phyloP scores from a whole-genome alignment of 2,888 invertebrate species.

The Mythimna albipuncta region DNA sequence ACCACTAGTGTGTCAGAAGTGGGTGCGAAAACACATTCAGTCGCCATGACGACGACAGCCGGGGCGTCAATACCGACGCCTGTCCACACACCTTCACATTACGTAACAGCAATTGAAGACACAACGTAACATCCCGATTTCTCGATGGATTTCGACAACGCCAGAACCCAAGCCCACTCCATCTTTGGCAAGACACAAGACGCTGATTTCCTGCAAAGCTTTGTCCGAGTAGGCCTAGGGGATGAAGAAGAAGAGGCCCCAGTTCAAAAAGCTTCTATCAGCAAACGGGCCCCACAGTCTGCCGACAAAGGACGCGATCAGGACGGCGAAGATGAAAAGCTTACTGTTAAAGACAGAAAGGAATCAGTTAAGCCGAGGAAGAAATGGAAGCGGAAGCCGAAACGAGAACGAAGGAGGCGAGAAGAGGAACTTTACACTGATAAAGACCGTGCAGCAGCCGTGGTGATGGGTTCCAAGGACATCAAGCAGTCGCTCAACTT shows the following conservation, averaged over 20 bases:
- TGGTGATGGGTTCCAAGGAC: constrained; percentile 96
- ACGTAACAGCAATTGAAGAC: constrained; percentile 71
- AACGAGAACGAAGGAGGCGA: constrained; percentile 81
- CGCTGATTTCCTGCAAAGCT: constrained; percentile 95
- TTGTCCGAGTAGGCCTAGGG: constrained; percentile 93
- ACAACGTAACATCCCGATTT: constrained; percentile 18
- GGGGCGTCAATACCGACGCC: constrained; percentile 86
- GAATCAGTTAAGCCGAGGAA: constrained; percentile 81
- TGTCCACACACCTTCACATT: constrained; percentile 80
- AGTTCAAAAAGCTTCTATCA: constrained; percentile 83
- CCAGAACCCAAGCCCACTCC: constrained; percentile 88
- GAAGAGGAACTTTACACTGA: constrained; percentile 96
- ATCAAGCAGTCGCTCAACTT: constrained; percentile 96
- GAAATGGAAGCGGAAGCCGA: constrained; percentile 80
- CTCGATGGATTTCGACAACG: constrained; percentile 81
- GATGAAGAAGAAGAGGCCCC: constrained; percentile 89
- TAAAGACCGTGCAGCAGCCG: constrained; percentile 97
- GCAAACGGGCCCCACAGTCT: constrained; percentile 81
- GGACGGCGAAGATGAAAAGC: constrained; percentile 77
- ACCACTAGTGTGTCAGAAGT: constrained; percentile 69
- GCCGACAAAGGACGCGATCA: constrained; percentile 76
- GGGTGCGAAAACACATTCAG: constrained; percentile 85
- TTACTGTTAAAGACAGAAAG: constrained; percentile 78
- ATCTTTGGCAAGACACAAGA: constrained; percentile 93
- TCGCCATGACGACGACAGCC: constrained; percentile 86